These are phyloP conservation scores for Eulithis testata DNA, from an alignment of 2,888 invertebrate species.

Conservation along the genomic window DNA sequence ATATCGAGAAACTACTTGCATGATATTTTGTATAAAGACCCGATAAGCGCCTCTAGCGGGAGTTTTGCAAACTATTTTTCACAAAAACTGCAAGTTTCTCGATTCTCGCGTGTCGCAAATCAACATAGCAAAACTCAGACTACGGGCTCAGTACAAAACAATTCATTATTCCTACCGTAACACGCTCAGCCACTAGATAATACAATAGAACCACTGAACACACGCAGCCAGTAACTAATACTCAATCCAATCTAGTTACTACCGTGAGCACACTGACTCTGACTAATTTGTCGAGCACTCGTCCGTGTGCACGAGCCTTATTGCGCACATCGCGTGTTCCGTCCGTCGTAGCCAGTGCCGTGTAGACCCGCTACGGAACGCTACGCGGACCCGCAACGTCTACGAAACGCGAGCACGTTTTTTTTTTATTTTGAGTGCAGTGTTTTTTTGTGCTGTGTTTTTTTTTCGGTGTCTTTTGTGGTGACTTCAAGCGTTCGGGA, in stretches of 20 bases:
- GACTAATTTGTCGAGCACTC: slow-evolving; percentile 17
- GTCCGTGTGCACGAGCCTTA: slow-evolving; percentile 50
- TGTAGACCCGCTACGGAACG: slow-evolving; percentile 58
- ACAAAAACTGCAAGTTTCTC: too few relatives aligned
- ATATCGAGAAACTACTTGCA: too few relatives aligned
- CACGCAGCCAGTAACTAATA: background rate
- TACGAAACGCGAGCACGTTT: slow-evolving; percentile 52
- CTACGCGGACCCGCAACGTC: slow-evolving; percentile 53
- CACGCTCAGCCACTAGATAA: too few relatives aligned
- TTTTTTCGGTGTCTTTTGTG: slow-evolving; percentile 12
- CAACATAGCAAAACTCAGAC: too few relatives aligned
- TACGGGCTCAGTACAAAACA: too few relatives aligned
- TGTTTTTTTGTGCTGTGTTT: slow-evolving; percentile 23
- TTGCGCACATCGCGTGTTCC: slow-evolving; percentile 53
- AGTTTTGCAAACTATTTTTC: too few relatives aligned
- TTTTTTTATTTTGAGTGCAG: slow-evolving; percentile 24
- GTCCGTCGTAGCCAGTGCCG: slow-evolving; percentile 59
- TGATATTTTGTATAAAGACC: too few relatives aligned
- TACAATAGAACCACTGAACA: too few relatives aligned
- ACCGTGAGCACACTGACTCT: slow-evolving; percentile 17
- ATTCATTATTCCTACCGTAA: too few relatives aligned
- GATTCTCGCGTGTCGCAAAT: too few relatives aligned
- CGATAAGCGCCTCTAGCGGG: too few relatives aligned
- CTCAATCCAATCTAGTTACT: background rate
- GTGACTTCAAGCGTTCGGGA: slow-evolving; percentile 1